Base-by-base conservation (phyloP, 2,113 vertebrate species). In the Bostrychus sinensis region DNA sequence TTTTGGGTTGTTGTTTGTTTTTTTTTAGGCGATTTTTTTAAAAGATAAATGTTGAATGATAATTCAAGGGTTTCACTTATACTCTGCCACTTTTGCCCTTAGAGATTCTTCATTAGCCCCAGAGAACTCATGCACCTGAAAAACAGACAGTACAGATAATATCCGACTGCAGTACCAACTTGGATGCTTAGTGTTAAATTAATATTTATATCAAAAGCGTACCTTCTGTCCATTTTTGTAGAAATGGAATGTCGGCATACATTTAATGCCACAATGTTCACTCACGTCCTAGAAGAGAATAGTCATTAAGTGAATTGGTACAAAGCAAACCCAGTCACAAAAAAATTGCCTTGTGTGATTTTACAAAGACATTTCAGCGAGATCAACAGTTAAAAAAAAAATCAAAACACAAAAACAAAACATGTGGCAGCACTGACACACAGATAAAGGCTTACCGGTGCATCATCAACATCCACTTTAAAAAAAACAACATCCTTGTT, bases 171-270 rank as follows among this genome's bases (percentile, higher is more conserved):
- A 26, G 13, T 16, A 20, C 7, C 8, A 45, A 43, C 6, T n/a
- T 28, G 25, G 13, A 26, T n/a, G 16, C 2, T 13, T 26, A 12
- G 10, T 16, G 19, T 50, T 25, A n/a, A n/a, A n/a, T 28, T 3
- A 5, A 26, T 26, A 1, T 5, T 22, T 9, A 19, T 14, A 19
- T 4, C 14, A 26, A 17, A 28, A n/a, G 25, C 7, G 50, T 90
- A 98, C 96, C 94, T 89, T 93, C 3, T 80, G 0, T 30, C 86
- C 92, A 0, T 89, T 89, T 84, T 91, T 96, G 86, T 92, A 97
- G 88, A 96, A 98, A 0, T 93, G 89, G 89, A 99, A 98, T 0
- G 96, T 99, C 30, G 97, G 97, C 96, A 98, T 98, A 80, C 93
- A 95, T 2, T 50, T 92, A 55, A 99, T 93, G 0, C 75, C 64